A percentile compares a stretch with the other conserved stretches of the same genome.
These are phyloP conservation scores for Nebria ingens DNA, from an alignment of 1,140 invertebrate genomes.

Conservation along the genomic window DNA sequence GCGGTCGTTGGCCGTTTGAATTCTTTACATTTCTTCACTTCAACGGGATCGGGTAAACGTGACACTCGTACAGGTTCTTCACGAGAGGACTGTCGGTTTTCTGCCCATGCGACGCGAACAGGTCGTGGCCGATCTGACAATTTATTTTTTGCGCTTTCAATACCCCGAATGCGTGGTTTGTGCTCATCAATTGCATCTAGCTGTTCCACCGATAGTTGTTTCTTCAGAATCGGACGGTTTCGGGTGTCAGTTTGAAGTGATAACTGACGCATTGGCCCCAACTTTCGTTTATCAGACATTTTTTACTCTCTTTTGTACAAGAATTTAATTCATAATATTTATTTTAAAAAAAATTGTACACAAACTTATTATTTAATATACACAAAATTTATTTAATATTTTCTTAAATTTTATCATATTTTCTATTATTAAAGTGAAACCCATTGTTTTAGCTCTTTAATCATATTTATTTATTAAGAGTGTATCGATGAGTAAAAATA, in stretches of 20 bases:
- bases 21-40: slow-evolving; percentile 29
- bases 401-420: no score
- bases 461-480: no score
- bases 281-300: slow-evolving; percentile 19
- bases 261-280: slow-evolving; percentile 24
- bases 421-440: no score
- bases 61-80: slow-evolving; percentile 11
- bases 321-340: no score
- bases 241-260: slow-evolving; percentile 25
- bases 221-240: slow-evolving; percentile 22
- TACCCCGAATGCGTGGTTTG: slow-evolving; percentile 13
- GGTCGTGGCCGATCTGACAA: slow-evolving; percentile 19
- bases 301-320: no score
- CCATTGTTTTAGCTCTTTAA: no score
- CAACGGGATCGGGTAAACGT: slow-evolving; percentile 16
- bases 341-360: no score
- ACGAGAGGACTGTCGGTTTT: slow-evolving; percentile 6
- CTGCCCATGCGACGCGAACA: slow-evolving; percentile 28
- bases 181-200: slow-evolving; percentile 17
- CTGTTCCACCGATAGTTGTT: slow-evolving; percentile 28
- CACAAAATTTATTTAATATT: no score
- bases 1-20: slow-evolving; percentile 17
- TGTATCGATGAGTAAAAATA: no score
- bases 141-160: slow-evolving; percentile 19
- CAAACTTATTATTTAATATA: no score